Conservation (phyloP, 2,888 invertebrate genomes). For the Bruchidius siliquastri region DNA sequence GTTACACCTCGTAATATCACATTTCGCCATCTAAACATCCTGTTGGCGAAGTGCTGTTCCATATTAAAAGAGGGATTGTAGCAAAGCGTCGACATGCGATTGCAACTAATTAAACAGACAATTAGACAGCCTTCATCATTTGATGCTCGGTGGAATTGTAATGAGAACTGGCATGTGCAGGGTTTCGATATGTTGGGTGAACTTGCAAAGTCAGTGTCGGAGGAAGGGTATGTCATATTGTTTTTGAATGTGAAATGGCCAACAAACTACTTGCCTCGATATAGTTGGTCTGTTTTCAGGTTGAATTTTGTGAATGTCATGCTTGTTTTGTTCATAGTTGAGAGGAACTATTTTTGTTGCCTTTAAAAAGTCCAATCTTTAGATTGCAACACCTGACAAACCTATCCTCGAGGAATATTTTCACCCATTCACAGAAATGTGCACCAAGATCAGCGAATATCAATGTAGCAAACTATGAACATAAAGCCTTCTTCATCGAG, state of each 20-base stretch:
- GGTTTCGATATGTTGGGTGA: not conserved
- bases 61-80: not conserved
- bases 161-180: not conserved
- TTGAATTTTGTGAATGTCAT: too few relatives aligned
- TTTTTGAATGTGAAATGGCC: too few relatives aligned
- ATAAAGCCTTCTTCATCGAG: not conserved
- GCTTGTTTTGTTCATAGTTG: too few relatives aligned
- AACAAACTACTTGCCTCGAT: too few relatives aligned
- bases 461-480: not conserved
- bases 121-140: not conserved
- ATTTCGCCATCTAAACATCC: not conserved
- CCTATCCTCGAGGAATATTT: too few relatives aligned
- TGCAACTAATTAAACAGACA: not conserved
- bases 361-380: too few relatives aligned
- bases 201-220: not conserved
- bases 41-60: not conserved
- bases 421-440: too few relatives aligned
- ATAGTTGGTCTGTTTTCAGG: too few relatives aligned
- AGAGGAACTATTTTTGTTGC: too few relatives aligned
- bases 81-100: not conserved
- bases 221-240: not conserved
- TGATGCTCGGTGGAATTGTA: not conserved
- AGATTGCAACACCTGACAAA: too few relatives aligned
- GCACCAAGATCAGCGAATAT: not conserved
- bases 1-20: not conserved